Evolutionary conservation across 1,140 invertebrate genomes (phyloP), one percentile per base, ranked within the genome.

Genomic region (Lethrus apterus): DNA sequence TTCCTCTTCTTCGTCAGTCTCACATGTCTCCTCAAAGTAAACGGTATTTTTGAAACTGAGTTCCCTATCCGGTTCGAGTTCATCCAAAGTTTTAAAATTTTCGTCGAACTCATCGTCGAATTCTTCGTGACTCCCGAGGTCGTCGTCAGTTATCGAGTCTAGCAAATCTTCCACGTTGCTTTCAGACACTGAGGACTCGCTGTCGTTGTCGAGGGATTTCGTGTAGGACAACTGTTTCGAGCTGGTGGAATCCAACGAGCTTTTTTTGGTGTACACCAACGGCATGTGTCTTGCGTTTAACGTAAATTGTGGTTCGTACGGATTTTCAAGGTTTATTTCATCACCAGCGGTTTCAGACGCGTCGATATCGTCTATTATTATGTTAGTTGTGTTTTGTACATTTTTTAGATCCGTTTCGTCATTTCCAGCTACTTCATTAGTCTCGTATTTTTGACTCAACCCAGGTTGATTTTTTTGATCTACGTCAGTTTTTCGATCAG

Each of bases 181-280:
- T 18, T 67, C 64, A 31, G 63, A 65, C 11, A 67, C 64, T 11
- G 71, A 71, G 17, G 66, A 69, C 32, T 69, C 68, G 10, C 71
- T 70, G 14, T 72, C 70, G 15, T 71, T 70, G 44, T 70, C 70
- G 3, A 66, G 34, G 4, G 61, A 64, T 55, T 65, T 66, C 0
- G 64, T 66, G 42, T 66, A 66, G 7, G 64, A 66, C 32, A 54
- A 49, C 35, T 66, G 60, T 46, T 59, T 62, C n/a, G 63, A 65
- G 47, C 63, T 65, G 7, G 55, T 65, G 2, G 64, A 66, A 23
- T 66, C 64, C 19, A 66, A 47, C 3, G 64, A 66, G 35, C 52
- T 65, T 21, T 50, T 58, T 30, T 59, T 51, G 11, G 45, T 45
- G 4, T 45, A 47, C 8, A 52, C 13, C 15, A 57, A 38, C 21